Evolutionary conservation across 92 coral and sea anemone species (phyloP), one percentile per base, ranked within the genome.

Genomic region (Actinernus sp.): DNA sequence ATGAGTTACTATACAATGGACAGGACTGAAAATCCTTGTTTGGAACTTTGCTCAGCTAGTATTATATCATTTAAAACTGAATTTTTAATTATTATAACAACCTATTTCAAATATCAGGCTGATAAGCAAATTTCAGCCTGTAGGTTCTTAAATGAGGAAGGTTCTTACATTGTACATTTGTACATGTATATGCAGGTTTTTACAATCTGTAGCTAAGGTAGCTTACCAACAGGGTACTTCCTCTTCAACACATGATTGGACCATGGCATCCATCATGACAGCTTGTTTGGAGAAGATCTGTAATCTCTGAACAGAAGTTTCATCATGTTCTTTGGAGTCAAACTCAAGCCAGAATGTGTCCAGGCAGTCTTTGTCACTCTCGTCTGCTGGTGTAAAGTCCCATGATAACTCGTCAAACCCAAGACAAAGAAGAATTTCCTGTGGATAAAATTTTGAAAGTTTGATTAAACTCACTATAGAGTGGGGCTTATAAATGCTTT

Each of bases 241-340:
- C 65, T 71, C 71, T 31, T 63, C 76, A 2, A 90, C 98, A 73
- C 98, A 94, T 16, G 98, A 94, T 32, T 88, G 91, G 3, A 94
- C 98, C 97, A 94, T 79, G 33, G 98, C 98, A 56, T 94, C 98
- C 88, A 94, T 91, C 98, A 94, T 94, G 47, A 87, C 80, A 0
- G 98, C 98, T 85, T 94, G 98, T 57, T 87, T 94, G 11, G 98
- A 94, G 74, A 87, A 94, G 67, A 94, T 92, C 80, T 94, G 98
- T 17, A 94, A 68, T 34, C 93, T 64, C 36, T 87, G 97, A 0
- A 90, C 91, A 2, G 84, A 65, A 13, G 84, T 65, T 1, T 76
- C 85, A 12, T 77, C 46, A 40, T 49, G 56, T 24, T 76, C 89
- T 4, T 83, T 65, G 1, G 95, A 62, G 59, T 94, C 98, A 87